These are phyloP conservation scores for Branchipolynoe longqiensis DNA, from an alignment of 2,888 invertebrate species.

Conservation along the genomic window DNA sequence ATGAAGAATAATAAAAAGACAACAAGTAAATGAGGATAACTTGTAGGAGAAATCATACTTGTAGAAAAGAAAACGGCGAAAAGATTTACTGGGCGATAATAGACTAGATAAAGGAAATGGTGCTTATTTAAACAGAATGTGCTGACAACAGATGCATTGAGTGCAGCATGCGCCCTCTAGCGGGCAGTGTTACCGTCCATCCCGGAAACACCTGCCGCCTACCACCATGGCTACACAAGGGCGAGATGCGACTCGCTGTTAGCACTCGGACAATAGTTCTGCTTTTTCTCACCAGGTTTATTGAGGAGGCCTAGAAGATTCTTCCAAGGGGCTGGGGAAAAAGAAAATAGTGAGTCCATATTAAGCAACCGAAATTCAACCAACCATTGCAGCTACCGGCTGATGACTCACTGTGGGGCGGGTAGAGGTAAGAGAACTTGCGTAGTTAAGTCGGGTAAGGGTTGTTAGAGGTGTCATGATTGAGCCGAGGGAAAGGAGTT, in stretches of 20 bases:
- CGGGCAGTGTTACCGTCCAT: too few relatives aligned
- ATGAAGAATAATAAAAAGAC: too few relatives aligned
- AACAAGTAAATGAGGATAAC: too few relatives aligned
- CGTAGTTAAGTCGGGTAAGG: constrained; percentile 1
- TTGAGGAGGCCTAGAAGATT: constrained; percentile 66
- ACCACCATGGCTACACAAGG: neutral
- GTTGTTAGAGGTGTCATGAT: neutral
- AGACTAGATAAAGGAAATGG: too few relatives aligned
- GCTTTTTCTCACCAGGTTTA: constrained; percentile 59
- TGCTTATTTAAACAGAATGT: too few relatives aligned
- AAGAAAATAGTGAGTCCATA: constrained; percentile 52
- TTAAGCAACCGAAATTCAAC: constrained; percentile 42
- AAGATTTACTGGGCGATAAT: too few relatives aligned
- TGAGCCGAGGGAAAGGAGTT: too few relatives aligned
- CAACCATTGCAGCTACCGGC: constrained; percentile 12
- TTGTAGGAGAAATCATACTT: too few relatives aligned
- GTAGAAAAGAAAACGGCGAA: too few relatives aligned
- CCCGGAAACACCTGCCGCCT: too few relatives aligned
- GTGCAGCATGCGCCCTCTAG: neutral
- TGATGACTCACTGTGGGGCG: neutral
- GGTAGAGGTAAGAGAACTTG: constrained; percentile 7
- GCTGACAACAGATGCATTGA: constrained; percentile 36
- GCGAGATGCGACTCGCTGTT: neutral
- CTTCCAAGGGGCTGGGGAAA: constrained; percentile 68
- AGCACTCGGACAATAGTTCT: too few relatives aligned